Evolutionary conservation across 2,113 vertebrate species (phyloP), one percentile per base, ranked within the genome.

Genomic region (mouse (Mus musculus)): DNA sequence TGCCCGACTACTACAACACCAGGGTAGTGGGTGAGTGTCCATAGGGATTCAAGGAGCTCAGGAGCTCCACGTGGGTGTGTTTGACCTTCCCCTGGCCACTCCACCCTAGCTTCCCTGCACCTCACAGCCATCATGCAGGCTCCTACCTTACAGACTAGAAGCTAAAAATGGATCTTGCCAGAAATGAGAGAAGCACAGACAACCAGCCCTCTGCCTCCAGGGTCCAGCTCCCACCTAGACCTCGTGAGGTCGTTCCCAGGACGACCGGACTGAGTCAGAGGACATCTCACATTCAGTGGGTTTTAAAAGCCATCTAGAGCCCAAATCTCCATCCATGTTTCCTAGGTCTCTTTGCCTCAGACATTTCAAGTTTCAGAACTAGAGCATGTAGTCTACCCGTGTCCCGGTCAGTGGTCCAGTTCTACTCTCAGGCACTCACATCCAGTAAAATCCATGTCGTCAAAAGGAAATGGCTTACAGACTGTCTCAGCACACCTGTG

Each of bases 1-100:
- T 99, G 91, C 99, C 99, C 0, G 99, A 99, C 98, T 99, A 99
- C 98, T 99, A 99, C 98, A 99, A 99, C 98, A 99, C 99, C 91
- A 98, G 99, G 94, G 99, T 99, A 33, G 99, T 99, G 89, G 99
- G 99, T 99, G 97, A 99, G 99, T 99, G 86, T 93, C n/a, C 42
- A 6, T 2, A 36, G 46, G 88, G 39, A 12, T 1, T 19, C 69
- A 33, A 54, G 11, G 54, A 54, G 54, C 54, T 39, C 2, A 8
- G 12, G 4, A 30, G 90, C n/a, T 84, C 61, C 72, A 4, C 0
- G 0, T 7, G 19, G 9, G 26, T 56, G 52, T 20, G 20, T 19
- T 6, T 5, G 17, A 28, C 52, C 65, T 49, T 42, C 65, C 39
- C 56, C 1, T 26, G 36, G 42, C n/a, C 30, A 17, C 46, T 42